A percentile compares a stretch with the other conserved stretches of the same genome.
Evolutionary conservation across 2,797 vertebrate genomes (phyloP).

Genomic region (Parambassis ranga): DNA sequence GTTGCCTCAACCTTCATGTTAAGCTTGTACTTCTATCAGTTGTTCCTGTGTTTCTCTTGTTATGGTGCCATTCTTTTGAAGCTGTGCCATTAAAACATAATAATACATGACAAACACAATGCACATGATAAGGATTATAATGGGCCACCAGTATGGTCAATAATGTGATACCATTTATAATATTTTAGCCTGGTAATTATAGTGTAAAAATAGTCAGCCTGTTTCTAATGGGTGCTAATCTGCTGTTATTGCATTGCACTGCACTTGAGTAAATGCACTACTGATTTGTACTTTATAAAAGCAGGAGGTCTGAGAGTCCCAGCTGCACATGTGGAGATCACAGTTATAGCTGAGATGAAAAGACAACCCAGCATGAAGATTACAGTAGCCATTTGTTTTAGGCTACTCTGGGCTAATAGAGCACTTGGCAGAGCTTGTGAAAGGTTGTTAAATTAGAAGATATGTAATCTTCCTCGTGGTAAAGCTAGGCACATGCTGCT

Average conservation of each 20-base stretch:
- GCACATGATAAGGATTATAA: neutral
- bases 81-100: neutral
- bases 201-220: neutral
- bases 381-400: conserved; percentile 7
- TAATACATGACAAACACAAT: neutral
- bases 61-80: neutral
- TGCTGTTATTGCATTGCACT: neutral
- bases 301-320: neutral
- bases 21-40: no score
- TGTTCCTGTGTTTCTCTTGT: neutral
- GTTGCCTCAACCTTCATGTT: neutral
- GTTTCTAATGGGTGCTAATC: conserved; percentile 11
- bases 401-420: conserved; percentile 16
- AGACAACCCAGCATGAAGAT: conserved; percentile 11
- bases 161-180: neutral
- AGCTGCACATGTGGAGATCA: neutral
- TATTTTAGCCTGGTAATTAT: conserved; percentile 10
- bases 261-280: conserved; percentile 3
- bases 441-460: no score
- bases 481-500: no score
- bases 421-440: conserved; percentile 8
- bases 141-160: conserved; percentile 2
- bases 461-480: no score
- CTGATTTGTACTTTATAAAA: neutral
- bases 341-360: conserved; percentile 19